Evolutionary conservation across 30 jellyfish, hydroid and myxozoan genomes (phyloP), one percentile per base, ranked within the genome.

Genomic region (Aurelia aurita complex sp. Pacific): DNA sequence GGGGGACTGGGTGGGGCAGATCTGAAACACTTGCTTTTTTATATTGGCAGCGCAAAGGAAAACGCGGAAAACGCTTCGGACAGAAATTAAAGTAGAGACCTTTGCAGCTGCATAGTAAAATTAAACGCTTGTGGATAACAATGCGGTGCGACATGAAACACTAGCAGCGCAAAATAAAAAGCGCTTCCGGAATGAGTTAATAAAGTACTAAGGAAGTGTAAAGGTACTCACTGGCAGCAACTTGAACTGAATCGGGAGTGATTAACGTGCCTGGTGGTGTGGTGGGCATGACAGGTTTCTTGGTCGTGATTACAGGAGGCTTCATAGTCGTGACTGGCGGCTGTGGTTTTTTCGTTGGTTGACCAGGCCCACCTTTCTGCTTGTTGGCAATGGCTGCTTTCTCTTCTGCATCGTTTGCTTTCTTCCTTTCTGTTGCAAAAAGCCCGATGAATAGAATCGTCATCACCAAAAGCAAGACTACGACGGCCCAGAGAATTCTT

Each of bases 161-260:
- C 52, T 40, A 40, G 57, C 57, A 46, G 15, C 57, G 57, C 57
- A 46, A 46, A 46, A 46, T 0, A 14, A 6, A 46, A 46, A 7
- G 8, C 12, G 57, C 57, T 5, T 46, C 57, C 6, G 57, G 1
- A 46, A 4, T 46, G 14, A 46, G 57, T 14, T 9, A 46, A 46
- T 3, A 0, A 40, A 40, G 8, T 6, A 46, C 14, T 46, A 46
- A 46, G 57, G 57, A 46, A 5, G 57, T 46, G 57, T 7, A 2
- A 46, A 46, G 57, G 57, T 46, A 75, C 85, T 75, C 38, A 75
- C 85, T 75, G 18, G 85, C 85, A 16, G 85, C 85, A n/a, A 75
- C 85, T 29, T 52, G 85, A 5, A 75, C 73, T 23, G 55, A 10
- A 23, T 54, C 73, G 14, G 74, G 61, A 50, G 61, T 59, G 23